These are phyloP conservation scores for Bombus terrestris DNA, from an alignment of 1,140 invertebrate genomes.

Conservation along the genomic window DNA sequence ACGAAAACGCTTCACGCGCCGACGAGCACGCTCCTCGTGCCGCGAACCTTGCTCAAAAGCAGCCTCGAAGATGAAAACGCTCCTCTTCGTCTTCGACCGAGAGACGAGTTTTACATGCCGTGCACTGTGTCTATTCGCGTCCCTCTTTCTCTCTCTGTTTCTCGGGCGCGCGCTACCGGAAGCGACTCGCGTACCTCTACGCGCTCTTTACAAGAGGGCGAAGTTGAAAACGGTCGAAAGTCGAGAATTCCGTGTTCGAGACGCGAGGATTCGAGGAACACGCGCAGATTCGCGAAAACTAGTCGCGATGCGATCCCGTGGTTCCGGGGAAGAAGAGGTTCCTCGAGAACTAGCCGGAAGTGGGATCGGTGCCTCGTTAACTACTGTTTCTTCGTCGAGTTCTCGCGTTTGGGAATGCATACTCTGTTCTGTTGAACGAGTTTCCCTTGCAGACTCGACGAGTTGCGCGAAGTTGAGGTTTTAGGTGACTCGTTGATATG, in stretches of 20 bases:
- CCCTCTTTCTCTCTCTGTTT: not conserved
- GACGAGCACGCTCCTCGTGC: too few relatives aligned
- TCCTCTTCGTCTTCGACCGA: not conserved
- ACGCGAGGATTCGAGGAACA: constrained; percentile 2
- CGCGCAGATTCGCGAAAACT: too few relatives aligned
- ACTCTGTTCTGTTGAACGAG: not conserved
- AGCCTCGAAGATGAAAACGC: not conserved
- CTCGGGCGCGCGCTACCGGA: too few relatives aligned
- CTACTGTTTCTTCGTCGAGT: not conserved
- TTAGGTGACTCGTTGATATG: not conserved
- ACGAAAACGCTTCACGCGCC: not conserved
- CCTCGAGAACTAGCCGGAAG: constrained; percentile 3
- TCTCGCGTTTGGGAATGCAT: not conserved
- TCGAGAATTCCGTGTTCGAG: not conserved
- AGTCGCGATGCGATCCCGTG: not conserved
- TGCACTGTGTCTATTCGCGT: not conserved
- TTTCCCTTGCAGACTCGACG: not conserved
- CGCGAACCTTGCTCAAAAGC: not conserved
- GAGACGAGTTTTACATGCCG: not conserved
- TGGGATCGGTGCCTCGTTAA: constrained; percentile 16
- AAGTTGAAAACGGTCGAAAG: not conserved
- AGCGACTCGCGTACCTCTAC: too few relatives aligned
- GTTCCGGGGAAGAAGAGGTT: constrained; percentile 22
- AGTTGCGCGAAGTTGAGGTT: not conserved
- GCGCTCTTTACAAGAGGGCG: not conserved